phyloP scores from a whole-genome alignment of 2,113 vertebrate genomes.

The Hippocampus zosterae region DNA sequence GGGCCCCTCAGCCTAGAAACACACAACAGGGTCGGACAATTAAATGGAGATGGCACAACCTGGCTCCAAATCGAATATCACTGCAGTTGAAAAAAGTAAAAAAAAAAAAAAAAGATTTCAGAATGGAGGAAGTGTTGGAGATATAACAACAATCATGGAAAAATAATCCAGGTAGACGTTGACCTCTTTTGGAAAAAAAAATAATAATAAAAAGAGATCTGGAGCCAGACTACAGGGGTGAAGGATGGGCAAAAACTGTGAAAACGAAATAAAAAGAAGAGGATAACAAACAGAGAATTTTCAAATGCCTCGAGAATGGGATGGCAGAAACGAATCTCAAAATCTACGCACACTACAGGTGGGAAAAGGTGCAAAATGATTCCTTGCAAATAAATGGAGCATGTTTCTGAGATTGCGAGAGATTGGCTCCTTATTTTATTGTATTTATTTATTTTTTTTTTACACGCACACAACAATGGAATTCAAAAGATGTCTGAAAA shows the following conservation, averaged over 20 bases:
- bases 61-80: slow-evolving; percentile 30
- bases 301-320: not conserved
- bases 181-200: not conserved
- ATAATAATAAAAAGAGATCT: slow-evolving; percentile 21
- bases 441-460: no score
- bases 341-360: no score
- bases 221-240: slow-evolving; percentile 35
- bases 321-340: not conserved
- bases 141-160: not conserved
- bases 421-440: no score
- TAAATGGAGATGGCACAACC: slow-evolving; percentile 35
- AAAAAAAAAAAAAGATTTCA: no score
- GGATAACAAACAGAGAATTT: not conserved
- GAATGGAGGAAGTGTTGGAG: not conserved
- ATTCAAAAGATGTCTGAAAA: slow-evolving; percentile 13
- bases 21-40: slow-evolving; percentile 70
- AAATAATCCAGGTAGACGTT: not conserved
- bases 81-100: not conserved
- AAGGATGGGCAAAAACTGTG: not conserved
- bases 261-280: slow-evolving; percentile 3
- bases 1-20: slow-evolving; percentile 82
- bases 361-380: no score
- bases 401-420: no score
- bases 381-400: no score
- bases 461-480: not conserved